These are phyloP conservation scores for Cremastinae sp. DNA, from an alignment of 2,888 invertebrate genomes.

Conservation along the genomic window DNA sequence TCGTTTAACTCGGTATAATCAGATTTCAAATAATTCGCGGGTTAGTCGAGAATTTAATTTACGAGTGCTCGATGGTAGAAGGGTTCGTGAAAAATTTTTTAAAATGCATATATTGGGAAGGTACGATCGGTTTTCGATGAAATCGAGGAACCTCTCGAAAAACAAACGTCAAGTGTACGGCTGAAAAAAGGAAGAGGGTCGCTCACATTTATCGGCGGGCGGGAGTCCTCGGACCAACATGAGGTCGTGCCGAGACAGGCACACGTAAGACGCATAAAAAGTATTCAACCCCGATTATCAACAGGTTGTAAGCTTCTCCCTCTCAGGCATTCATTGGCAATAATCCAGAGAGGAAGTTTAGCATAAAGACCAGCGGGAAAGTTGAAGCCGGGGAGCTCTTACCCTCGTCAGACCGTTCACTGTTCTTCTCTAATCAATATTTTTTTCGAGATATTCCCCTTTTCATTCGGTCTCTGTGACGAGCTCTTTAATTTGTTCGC, in stretches of 20 bases:
- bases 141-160: neutral
- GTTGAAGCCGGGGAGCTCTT: slow-evolving; percentile 12
- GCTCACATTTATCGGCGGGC: slow-evolving; percentile 6
- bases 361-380: slow-evolving; percentile 39
- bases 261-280: slow-evolving; percentile 56
- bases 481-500: neutral
- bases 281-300: slow-evolving; percentile 71
- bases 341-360: slow-evolving; percentile 69
- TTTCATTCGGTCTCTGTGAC: too few relatives aligned
- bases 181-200: neutral
- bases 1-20: too few relatives aligned
- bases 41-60: too few relatives aligned
- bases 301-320: slow-evolving; percentile 72
- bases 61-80: too few relatives aligned
- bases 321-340: slow-evolving; percentile 77
- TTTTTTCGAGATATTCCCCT: neutral
- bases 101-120: neutral
- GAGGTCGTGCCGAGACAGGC: slow-evolving; percentile 19
- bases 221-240: slow-evolving; percentile 16
- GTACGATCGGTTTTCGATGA: slow-evolving; percentile 5
- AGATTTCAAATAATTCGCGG: too few relatives aligned
- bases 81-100: too few relatives aligned
- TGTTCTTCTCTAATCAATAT: slow-evolving; percentile 4
- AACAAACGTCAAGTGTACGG: slow-evolving; percentile 6
- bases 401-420: slow-evolving; percentile 6